phyloP scores from a whole-genome alignment of 1,140 invertebrate genomes.

The Temnothorax nylanderi region DNA sequence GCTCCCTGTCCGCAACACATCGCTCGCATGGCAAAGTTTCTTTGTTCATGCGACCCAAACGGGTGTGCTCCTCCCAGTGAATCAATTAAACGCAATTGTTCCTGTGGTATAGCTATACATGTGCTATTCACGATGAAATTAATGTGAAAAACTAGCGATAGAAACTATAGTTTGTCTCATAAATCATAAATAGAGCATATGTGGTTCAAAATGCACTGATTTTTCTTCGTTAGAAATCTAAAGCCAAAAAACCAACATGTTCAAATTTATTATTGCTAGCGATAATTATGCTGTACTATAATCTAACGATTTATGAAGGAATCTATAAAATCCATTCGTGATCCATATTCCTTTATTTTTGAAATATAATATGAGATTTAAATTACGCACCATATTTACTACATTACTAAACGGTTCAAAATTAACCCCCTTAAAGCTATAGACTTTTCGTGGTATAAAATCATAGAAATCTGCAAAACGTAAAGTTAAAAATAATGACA shows the following conservation, averaged over 20 bases:
- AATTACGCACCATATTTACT: neutral
- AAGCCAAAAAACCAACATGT: no score
- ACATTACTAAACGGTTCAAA: neutral
- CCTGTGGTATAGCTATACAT: neutral
- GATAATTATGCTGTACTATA: neutral
- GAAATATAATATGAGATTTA: neutral
- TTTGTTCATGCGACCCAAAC: slow-evolving; percentile 63
- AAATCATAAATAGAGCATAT: neutral
- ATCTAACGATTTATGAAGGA: neutral
- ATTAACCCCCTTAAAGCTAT: neutral
- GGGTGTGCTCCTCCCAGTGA: slow-evolving; percentile 31
- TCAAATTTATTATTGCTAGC: neutral
- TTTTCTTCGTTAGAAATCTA: neutral
- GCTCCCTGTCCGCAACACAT: slow-evolving; percentile 35
- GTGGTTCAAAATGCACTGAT: neutral
- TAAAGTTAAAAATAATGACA: neutral
- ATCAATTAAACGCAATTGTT: slow-evolving; percentile 56
- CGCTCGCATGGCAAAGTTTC: slow-evolving; percentile 40
- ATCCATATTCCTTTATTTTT: neutral
- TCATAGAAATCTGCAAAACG: neutral
- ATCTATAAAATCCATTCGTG: neutral
- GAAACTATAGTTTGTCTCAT: neutral
- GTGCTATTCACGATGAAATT: neutral
- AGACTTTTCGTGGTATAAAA: neutral
- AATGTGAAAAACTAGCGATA: neutral